Evolutionary conservation across 2,797 vertebrate genomes (phyloP).

Genomic region (Coluber constrictor): DNA sequence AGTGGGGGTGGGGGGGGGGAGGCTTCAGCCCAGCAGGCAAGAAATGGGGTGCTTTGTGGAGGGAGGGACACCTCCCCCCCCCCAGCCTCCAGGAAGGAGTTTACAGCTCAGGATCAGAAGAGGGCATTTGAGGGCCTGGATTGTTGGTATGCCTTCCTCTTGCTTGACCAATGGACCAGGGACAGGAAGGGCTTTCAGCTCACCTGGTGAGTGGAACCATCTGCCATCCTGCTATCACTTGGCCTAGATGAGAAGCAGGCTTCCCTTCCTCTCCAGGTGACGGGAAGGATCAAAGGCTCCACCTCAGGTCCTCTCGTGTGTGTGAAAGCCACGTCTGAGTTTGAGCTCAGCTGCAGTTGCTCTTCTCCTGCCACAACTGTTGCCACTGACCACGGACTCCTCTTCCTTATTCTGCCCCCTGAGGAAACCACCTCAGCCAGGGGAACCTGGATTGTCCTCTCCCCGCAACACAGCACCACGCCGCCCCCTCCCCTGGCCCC

Average conservation of each 20-base stretch:
- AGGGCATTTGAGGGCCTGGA: background rate
- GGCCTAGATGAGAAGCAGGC: background rate
- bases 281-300: background rate
- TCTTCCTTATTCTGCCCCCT: slow-evolving; percentile 28
- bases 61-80: background rate
- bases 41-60: background rate
- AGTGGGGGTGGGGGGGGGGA: background rate
- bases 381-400: background rate
- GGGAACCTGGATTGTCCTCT: background rate
- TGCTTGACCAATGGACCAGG: background rate
- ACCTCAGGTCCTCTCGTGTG: background rate
- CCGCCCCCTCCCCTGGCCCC: background rate
- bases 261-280: background rate
- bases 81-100: background rate
- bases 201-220: background rate
- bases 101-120: background rate
- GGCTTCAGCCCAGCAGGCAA: too few species aligned
- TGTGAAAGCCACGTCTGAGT: background rate
- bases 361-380: background rate
- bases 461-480: too few species aligned
- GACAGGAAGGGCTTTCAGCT: background rate
- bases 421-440: slow-evolving; percentile 57
- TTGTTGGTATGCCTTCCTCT: background rate
- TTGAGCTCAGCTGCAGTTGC: background rate
- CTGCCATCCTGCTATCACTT: too few species aligned